Base-by-base conservation (phyloP, 1,140 invertebrate genomes). In the Drosophila littoralis region DNA sequence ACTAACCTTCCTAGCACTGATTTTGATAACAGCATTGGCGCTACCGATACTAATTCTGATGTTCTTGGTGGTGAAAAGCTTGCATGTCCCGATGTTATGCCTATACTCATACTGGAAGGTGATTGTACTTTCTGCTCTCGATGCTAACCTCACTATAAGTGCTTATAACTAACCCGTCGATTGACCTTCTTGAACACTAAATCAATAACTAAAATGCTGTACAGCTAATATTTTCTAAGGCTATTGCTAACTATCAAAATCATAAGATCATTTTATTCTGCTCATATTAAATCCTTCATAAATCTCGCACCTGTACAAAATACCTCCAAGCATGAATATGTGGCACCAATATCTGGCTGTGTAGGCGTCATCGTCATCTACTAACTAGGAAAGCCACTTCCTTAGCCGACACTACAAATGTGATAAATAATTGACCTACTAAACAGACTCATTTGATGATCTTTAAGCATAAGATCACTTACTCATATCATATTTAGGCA, bases 21-120 rank as follows among this genome's bases (percentile, higher is more conserved):
- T 50, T 46, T 35, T 45, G 59, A 61, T 54, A 74, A 35, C 35
- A 33, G 13, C 46, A 45, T 35, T 42, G 63, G 70, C 36, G 48
- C 28, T 48, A 38, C 66, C 43, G 67, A 64, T 55, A 52, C 45
- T 59, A 59, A 15, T 35, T 36, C 46, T 32, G 77, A 45, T 40
- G 71, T 55, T 66, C 50, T 33, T 43, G 55, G 35, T 79, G 83
- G 54, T 65, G 81, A 70, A 42, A 77, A 72, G 50, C 67, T 81
- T 92, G 89, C 91, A 92, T 92, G 91, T 51, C 91, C 91, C 51
- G 91, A 92, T 91, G 82, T 92, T 73, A 92, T 91, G 91, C 91
- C 91, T 78, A 88, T 92, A 69, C 86, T 92, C 57, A 92, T 92
- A 82, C 88, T 92, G 76, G 91, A 92, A 92, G 91, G 91, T 92